Conservation (phyloP, 2,113 vertebrate genomes). For the Eretmochelys imbricata region DNA sequence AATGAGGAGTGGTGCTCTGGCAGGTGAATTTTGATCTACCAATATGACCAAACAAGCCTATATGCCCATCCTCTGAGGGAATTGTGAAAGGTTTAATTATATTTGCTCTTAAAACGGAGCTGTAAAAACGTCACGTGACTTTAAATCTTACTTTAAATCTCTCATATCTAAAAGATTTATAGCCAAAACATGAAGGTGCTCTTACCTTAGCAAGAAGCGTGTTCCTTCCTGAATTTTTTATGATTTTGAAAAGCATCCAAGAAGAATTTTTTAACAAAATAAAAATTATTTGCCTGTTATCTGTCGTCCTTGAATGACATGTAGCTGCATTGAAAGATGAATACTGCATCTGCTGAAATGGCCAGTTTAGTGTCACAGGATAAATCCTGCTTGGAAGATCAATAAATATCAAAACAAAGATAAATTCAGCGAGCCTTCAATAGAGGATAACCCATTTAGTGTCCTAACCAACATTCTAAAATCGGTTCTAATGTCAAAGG, state of each 20-base stretch:
- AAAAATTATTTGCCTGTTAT: not conserved
- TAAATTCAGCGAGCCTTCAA: not conserved
- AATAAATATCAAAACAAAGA: not conserved
- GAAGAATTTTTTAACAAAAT: not conserved
- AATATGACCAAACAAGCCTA: not conserved
- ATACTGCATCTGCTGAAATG: not conserved
- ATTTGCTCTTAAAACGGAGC: slow-evolving; percentile 12
- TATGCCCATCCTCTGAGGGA: not conserved
- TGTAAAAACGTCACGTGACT: not conserved
- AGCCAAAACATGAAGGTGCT: not conserved
- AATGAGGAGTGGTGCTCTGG: not conserved
- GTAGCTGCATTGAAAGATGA: not conserved
- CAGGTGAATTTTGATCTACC: not conserved
- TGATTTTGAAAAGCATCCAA: not conserved
- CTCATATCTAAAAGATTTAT: not conserved
- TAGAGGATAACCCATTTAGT: not conserved
- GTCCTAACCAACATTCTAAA: not conserved
- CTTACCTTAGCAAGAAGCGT: not conserved
- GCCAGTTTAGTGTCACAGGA: not conserved
- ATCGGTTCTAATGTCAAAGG: not conserved
- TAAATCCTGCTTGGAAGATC: not conserved
- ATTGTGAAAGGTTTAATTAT: not conserved
- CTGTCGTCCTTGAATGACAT: not conserved
- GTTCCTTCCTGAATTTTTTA: not conserved
- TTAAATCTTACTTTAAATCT: not conserved